phyloP scores from a whole-genome alignment of 2,797 vertebrate species.

The Danio kyathit region DNA sequence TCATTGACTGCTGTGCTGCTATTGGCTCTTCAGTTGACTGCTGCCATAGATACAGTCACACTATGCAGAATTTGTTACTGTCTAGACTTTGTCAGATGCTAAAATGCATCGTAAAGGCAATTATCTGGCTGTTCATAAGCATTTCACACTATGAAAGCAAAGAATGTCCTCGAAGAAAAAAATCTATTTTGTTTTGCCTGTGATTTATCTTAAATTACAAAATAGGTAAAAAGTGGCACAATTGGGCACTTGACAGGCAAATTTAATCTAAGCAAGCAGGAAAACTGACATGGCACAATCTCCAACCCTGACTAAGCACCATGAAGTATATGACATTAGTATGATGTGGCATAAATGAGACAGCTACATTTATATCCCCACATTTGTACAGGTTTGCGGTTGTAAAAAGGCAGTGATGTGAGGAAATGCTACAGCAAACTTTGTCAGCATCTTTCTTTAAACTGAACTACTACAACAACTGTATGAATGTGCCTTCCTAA shows the following conservation, averaged over 20 bases:
- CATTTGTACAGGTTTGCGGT: not conserved
- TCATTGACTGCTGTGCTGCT: conserved; percentile 1
- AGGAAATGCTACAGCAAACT: not conserved
- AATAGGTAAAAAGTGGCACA: not conserved
- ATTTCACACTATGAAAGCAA: not conserved
- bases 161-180: not conserved
- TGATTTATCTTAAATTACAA: not conserved
- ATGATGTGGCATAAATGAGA: conserved; percentile 40
- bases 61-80: not conserved
- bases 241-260: not conserved
- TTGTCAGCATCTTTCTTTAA: conserved; percentile 26
- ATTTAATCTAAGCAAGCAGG: conserved; percentile 25
- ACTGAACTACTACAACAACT: not conserved
- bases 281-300: conserved; percentile 44
- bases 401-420: not conserved
- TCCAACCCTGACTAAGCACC: conserved; percentile 36
- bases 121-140: not conserved
- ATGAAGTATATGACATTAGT: not conserved
- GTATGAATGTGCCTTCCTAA: conserved; percentile 27
- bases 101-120: conserved; percentile 7
- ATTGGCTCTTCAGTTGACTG: conserved; percentile 28
- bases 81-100: not conserved
- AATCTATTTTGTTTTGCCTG: not conserved
- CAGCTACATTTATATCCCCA: conserved; percentile 19
- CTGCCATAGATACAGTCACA: conserved; percentile 11